phyloP scores from a whole-genome alignment of 2,888 invertebrate genomes.

The Pristionchus arcanus region DNA sequence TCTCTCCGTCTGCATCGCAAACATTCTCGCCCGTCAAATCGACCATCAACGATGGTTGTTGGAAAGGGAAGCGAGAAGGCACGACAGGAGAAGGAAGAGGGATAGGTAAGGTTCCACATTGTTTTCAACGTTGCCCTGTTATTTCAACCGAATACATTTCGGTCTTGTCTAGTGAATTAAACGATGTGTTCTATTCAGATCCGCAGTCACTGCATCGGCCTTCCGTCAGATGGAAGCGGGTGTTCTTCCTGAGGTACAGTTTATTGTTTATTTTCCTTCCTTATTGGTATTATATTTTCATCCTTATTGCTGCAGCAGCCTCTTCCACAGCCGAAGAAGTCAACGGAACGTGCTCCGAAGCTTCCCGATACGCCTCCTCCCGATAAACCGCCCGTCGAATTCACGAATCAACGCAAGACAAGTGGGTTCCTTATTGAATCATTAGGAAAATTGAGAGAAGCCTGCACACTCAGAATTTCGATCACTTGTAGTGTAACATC shows the following conservation, averaged over 20 bases:
- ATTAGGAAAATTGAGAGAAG: background rate
- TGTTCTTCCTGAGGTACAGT: background rate
- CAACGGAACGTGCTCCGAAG: conserved; percentile 62
- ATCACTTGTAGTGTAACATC: background rate
- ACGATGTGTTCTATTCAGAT: background rate
- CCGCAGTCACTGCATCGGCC: background rate
- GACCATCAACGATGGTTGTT: conserved; percentile 78
- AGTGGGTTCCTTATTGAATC: conserved; percentile 45
- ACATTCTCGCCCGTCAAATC: conserved; percentile 78
- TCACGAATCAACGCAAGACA: conserved; percentile 52
- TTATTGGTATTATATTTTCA: background rate
- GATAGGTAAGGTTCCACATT: conserved; percentile 66
- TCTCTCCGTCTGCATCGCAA: conserved; percentile 76
- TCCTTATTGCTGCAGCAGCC: background rate
- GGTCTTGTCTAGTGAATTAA: background rate
- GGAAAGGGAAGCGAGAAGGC: conserved; percentile 75
- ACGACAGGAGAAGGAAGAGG: conserved; percentile 71
- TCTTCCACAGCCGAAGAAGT: conserved; percentile 44
- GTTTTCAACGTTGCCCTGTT: too few species aligned
- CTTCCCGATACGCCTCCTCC: conserved; percentile 70
- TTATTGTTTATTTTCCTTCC: background rate
- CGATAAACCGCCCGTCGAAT: conserved; percentile 60
- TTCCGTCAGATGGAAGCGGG: conserved; percentile 56
- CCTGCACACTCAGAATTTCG: background rate
- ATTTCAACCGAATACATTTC: too few species aligned